Evolutionary conservation across 2,888 invertebrate genomes (phyloP).

Genomic region (Idaea dimidiata): DNA sequence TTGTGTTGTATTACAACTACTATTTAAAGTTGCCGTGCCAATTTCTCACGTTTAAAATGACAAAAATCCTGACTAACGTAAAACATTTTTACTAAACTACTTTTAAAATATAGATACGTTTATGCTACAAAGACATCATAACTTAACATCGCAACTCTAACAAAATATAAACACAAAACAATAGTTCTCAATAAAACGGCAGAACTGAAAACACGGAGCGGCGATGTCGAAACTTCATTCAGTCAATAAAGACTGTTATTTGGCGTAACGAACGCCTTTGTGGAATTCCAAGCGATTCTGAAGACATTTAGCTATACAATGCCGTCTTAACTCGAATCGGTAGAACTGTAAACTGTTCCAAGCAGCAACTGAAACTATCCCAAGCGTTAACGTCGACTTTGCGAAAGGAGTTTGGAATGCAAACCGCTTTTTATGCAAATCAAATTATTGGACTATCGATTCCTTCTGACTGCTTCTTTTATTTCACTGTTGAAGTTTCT

Average conservation of each 20-base stretch:
- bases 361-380: constrained; percentile 36
- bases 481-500: neutral
- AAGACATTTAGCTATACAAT: constrained; percentile 40
- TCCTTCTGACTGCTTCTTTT: neutral
- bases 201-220: constrained; percentile 28
- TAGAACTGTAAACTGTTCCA: constrained; percentile 23
- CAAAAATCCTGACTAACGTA: too few relatives aligned
- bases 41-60: neutral
- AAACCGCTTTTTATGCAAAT: constrained; percentile 47
- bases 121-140: too few relatives aligned
- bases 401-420: constrained; percentile 40
- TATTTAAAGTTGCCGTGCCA: too few relatives aligned
- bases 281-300: constrained; percentile 41
- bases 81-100: too few relatives aligned
- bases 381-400: constrained; percentile 29
- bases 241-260: constrained; percentile 49
- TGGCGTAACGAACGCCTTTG: constrained; percentile 53
- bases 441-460: neutral
- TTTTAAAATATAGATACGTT: neutral
- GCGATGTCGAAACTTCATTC: constrained; percentile 42
- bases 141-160: neutral
- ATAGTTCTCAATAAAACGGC: constrained; percentile 21
- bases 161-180: constrained; percentile 9
- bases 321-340: constrained; percentile 28
- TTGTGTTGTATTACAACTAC: too few relatives aligned